Base-by-base conservation (phyloP, 2,113 vertebrate genomes). In the Corvus hawaiiensis region DNA sequence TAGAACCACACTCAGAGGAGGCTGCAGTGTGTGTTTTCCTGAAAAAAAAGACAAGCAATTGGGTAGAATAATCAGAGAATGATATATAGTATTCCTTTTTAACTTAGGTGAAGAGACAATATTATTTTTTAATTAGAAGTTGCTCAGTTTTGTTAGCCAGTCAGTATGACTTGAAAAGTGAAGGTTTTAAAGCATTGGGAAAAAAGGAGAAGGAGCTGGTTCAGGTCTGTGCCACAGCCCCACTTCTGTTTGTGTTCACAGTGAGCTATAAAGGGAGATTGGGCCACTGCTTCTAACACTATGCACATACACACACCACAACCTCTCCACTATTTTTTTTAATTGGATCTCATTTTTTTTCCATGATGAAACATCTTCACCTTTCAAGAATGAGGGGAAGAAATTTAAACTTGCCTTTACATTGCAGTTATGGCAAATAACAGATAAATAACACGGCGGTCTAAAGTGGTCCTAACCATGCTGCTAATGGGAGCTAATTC, bases 21-120 rank as follows among this genome's bases (percentile, higher is more conserved):
- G n/a, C 86, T 61, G 28, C 22, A n/a, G 10, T 15, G 8, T 0
- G 0, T 68, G 13, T 51, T 90, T 37, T 13, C 8, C 15, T 83
- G 46, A 51, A 35, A 69, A 84, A 30, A 37, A n/a, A 49, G 32
- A 21, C 16, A 61, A 76, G 32, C 44, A 44, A 30, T 19, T 69
- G 28, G 8, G 30, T 18, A 52, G n/a, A 69, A 33, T 66, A 56
- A 41, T 62, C 43, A 77, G 73, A 66, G 17, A 77, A 62, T 58
- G 19, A 66, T 27, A 14, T 54, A 41, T 1, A 44, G 5, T 16
- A 22, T 80, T 88, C 4, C 3, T 43, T 89, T 80, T 77, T 23
- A 71, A 61, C 17, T 66, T 54, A 16, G 20, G 20, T 51, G 28
- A 33, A 89, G 81, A 74, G 27, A 17, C 13, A 71, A 56, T 91